Evolutionary conservation across 2,888 invertebrate genomes (phyloP), one percentile per base, ranked within the genome.

Genomic region (Sphaerophoria rueppellii): DNA sequence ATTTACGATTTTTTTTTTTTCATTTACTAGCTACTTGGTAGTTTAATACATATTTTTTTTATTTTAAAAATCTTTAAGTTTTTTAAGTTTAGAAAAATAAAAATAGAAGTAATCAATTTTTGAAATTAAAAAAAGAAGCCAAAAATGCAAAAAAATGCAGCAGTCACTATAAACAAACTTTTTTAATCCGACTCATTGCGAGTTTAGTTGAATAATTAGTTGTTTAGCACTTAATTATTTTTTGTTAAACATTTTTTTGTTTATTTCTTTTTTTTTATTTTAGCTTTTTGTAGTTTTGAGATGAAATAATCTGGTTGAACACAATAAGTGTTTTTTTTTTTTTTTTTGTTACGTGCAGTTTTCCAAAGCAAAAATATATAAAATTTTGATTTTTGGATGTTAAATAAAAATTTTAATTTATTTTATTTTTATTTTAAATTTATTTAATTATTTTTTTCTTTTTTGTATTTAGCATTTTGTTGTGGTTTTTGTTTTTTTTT

Each of bases 391-490:
- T 48, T 63, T 48, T 14, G 0, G 24, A 24, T 24, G 24, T 9
- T 14, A 14, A 65, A 35, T 50, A 46, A 24, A 9, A 48, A 34
- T 24, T 46, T 6, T 6, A 48, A 61, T 74, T 58, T 61, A 63
- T 46, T 67, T 61, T 16, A 12, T 43, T 54, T 32, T 67, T 24
- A 43, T 0, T 24, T 61, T 61, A n/a, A 24, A 54, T 67, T 67
- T 24, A 40, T 54, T 67, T 2, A 40, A 67, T 67, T 54, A 54
- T 54, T 80, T 80, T 83, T 76, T 83, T 83, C 67, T 80, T 83
- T 71, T 83, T 83, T 35, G 79, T 83, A 61, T 83, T 83, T 76
- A 80, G 46, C 83, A 83, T 83, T 80, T 80, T 83, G 79, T 79
- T 78, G 35, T 52, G 40, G 60, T 46, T 52, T 71, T 16, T 34